phyloP scores from a whole-genome alignment of 2,888 invertebrate species.

The Morinoia aosen region DNA sequence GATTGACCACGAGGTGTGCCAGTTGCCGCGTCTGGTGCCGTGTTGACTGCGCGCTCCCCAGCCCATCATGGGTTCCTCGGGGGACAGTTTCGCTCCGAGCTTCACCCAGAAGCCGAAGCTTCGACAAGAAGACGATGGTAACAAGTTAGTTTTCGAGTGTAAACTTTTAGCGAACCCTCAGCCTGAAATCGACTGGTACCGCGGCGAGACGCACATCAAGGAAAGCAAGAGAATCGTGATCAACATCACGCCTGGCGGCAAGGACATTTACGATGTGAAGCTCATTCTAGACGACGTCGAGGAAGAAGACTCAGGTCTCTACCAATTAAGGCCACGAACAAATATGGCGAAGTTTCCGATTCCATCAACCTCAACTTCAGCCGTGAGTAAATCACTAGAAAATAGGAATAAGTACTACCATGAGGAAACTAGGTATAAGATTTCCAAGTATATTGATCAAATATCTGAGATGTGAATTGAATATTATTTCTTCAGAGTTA shows the following conservation, averaged over 20 bases:
- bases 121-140: constrained; percentile 95
- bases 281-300: constrained; percentile 95
- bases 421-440: neutral
- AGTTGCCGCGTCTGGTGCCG: neutral
- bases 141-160: constrained; percentile 94
- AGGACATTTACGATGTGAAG: constrained; percentile 88
- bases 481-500: neutral
- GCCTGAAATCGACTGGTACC: constrained; percentile 82
- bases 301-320: constrained; percentile 95
- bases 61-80: constrained; percentile 77
- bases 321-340: constrained; percentile 96
- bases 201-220: constrained; percentile 68
- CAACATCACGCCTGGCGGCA: constrained; percentile 59
- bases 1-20: neutral
- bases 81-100: constrained; percentile 97
- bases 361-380: constrained; percentile 98
- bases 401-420: neutral
- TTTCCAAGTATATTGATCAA: neutral
- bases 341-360: constrained; percentile 96
- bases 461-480: neutral
- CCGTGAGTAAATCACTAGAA: constrained; percentile 80
- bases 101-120: constrained; percentile 98
- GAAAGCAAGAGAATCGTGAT: constrained; percentile 68
- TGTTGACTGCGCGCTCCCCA: neutral
- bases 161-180: constrained; percentile 89